Evolutionary conservation across 2,797 vertebrate genomes (phyloP).

Genomic region (Acipenser ruthenus): DNA sequence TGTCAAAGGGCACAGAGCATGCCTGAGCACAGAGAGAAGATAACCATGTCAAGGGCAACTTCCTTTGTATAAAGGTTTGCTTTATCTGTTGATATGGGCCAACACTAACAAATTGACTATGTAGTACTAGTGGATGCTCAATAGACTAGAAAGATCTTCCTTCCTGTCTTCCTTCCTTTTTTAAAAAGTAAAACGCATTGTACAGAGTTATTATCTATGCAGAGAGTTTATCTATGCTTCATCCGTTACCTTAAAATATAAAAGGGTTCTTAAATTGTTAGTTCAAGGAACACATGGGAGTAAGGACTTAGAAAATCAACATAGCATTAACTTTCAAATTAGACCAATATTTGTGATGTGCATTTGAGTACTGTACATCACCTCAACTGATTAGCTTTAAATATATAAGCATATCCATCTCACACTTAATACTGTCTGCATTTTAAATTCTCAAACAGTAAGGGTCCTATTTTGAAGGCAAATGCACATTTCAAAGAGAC

Average conservation of each 20-base stretch:
- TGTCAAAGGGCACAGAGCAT: constrained; percentile 51
- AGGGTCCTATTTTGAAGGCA: too few species aligned
- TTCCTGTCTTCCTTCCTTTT: constrained; percentile 41
- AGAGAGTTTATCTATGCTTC: constrained; percentile 7
- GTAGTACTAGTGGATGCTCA: constrained; percentile 37
- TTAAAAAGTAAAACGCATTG: constrained; percentile 29
- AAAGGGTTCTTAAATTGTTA: constrained; percentile 20
- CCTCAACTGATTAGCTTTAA: too few species aligned
- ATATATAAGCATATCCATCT: too few species aligned
- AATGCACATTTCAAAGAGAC: too few species aligned
- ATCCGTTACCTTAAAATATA: too few species aligned
- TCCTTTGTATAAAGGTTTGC: constrained; percentile 60
- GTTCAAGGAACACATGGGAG: constrained; percentile 30
- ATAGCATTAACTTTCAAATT: too few species aligned
- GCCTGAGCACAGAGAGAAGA: constrained; percentile 36
- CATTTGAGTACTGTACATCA: too few species aligned
- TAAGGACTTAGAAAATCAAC: constrained; percentile 21
- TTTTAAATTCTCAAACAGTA: too few species aligned
- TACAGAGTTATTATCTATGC: constrained; percentile 26
- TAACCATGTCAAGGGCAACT: constrained; percentile 58
- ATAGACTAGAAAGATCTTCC: constrained; percentile 47
- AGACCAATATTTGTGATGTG: too few species aligned
- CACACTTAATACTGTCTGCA: too few species aligned
- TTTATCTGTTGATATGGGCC: constrained; percentile 50
- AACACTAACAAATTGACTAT: constrained; percentile 56